phyloP scores from a whole-genome alignment of 2,113 vertebrate genomes.

The Anas platyrhynchos region DNA sequence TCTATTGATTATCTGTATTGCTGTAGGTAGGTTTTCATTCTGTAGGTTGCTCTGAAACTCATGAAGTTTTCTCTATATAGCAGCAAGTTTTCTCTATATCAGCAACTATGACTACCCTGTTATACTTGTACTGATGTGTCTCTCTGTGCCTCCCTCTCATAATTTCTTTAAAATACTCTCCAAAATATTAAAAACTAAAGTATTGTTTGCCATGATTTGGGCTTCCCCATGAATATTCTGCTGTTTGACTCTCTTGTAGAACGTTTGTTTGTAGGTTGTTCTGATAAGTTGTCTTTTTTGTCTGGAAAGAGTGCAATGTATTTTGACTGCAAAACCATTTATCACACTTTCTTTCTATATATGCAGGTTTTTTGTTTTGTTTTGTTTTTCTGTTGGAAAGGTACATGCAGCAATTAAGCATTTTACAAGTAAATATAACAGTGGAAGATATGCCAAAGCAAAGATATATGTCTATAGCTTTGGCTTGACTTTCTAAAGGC shows the following conservation, averaged over 20 bases:
- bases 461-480: neutral
- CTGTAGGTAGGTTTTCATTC: neutral
- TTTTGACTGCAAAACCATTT: conserved; percentile 25
- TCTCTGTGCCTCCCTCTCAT: neutral
- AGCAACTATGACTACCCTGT: neutral
- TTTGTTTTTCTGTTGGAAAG: neutral
- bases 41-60: neutral
- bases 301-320: neutral
- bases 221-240: neutral
- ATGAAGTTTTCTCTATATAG: neutral
- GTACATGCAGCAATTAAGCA: conserved; percentile 35
- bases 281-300: neutral
- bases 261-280: neutral
- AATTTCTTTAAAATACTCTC: neutral
- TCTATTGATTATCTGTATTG: neutral
- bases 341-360: neutral
- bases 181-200: neutral
- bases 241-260: neutral
- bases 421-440: neutral
- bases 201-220: neutral
- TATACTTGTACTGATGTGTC: neutral
- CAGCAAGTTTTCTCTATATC: neutral
- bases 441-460: neutral
- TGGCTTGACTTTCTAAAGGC: conserved; percentile 4
- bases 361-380: neutral